These are phyloP conservation scores for Gobio occitaniae DNA, from an alignment of 2,797 vertebrate genomes.

Conservation along the genomic window DNA sequence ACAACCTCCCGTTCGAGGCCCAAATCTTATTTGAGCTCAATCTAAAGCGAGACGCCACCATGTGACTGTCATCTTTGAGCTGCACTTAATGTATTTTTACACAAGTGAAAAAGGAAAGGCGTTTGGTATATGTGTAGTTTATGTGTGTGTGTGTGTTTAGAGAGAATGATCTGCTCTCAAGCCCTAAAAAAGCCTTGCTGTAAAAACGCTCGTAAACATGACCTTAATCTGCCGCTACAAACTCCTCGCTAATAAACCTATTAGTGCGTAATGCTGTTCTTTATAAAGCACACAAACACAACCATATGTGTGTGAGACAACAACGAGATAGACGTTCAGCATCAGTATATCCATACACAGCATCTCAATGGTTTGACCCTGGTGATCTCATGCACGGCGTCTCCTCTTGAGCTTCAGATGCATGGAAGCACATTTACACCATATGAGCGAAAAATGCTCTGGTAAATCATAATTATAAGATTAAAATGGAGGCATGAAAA, in stretches of 20 bases:
- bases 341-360: too few species aligned
- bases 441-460: neutral
- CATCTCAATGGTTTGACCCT: neutral
- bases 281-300: slow-evolving; percentile 22
- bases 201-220: slow-evolving; percentile 38
- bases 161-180: slow-evolving; percentile 43
- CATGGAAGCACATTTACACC: neutral
- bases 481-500: neutral
- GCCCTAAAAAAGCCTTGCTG: slow-evolving; percentile 29
- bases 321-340: neutral
- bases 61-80: slow-evolving; percentile 57
- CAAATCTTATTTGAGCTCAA: slow-evolving; percentile 61
- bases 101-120: slow-evolving; percentile 51
- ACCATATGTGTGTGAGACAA: slow-evolving; percentile 16
- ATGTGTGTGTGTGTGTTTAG: slow-evolving; percentile 5
- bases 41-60: slow-evolving; percentile 61
- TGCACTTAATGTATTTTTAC: slow-evolving; percentile 60
- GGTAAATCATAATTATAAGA: neutral
- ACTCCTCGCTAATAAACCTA: slow-evolving; percentile 30
- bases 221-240: slow-evolving; percentile 33
- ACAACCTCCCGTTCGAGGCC: slow-evolving; percentile 49
- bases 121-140: slow-evolving; percentile 33
- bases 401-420: neutral
- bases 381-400: too few species aligned
- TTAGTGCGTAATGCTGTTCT: slow-evolving; percentile 16